Base-by-base conservation (phyloP, 2,113 vertebrate genomes). In the Speoplatyrhinus poulsoni region DNA sequence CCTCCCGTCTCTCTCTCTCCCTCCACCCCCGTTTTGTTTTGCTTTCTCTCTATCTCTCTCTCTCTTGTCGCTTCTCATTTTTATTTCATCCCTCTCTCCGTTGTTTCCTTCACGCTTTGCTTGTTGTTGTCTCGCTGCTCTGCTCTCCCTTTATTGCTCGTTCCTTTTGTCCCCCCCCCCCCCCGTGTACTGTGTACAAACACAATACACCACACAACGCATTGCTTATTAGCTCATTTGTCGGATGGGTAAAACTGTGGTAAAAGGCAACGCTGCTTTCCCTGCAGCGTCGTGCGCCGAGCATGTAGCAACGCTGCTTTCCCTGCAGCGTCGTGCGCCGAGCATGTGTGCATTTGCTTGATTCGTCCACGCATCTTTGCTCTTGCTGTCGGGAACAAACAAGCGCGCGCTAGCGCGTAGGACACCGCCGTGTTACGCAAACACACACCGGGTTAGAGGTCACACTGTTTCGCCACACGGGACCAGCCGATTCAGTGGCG, bases 121-220 rank as follows among this genome's bases (percentile, higher is more conserved):
- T 26, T 66, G 62, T 48, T 19, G 15, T 36, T 53, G 16, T 48
- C 47, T 41, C 26, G 41, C 16, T 33, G 92, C 88, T 92, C 92
- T 92, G 89, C 3, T 13, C 46, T 46, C 10, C 46, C n/a, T 16
- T 32, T 71, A 12, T 10, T 48, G 13, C 46, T 57, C 33, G 15
- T 32, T 6, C 55, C 59, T 61, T 47, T 53, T 19, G 53, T 26
- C 47, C 47, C 32, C 15, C 36, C 64, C 11, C n/a, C 12, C 17
- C 33, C 13, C 57, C 26, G 58, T 84, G 84, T 65, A 83, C 83
- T 89, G n/a, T 12, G 8, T 8, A 33, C 15, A 11, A 32, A 8
- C 41, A 26, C 8, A 26, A 26, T 26, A 26, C 26, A 26, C 26
- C 26, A 3, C 26, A 26, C 26, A 26, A 16, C 17, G 4, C 50